Base-by-base conservation (phyloP, 1,140 invertebrate genomes). In the Nixonia krombeini region DNA sequence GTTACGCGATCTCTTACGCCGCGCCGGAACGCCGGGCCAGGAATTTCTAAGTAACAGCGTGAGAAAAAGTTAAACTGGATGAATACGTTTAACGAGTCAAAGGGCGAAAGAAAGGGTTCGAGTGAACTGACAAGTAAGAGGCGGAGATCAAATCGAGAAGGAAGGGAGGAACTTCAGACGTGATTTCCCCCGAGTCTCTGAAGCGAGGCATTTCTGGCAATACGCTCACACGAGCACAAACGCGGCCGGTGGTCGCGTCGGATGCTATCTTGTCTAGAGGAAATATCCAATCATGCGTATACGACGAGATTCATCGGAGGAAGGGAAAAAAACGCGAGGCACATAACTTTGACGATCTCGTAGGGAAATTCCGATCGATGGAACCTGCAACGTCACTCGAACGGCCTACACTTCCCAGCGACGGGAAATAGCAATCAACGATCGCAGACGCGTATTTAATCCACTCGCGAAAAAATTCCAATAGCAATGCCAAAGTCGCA, bases 181-280 rank as follows among this genome's bases (percentile, higher is more conserved):
- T 72, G 67, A 74, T 74, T 74, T 74, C 73, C 73, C 70, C 47
- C 42, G 73, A 72, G 73, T 72, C 63, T 58, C 47, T 59, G 65
- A 62, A 70, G 63, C 59, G 55, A 70, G 62, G 55, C 58, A 59
- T 66, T 73, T 68, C 68, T 66, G 65, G 68, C 62, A 66, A 70
- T 68, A 69, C 61, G 51, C 62, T 59, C 61, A 63, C 56, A 64
- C 58, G 49, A 56, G 55, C 65, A 49, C 66, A 59, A 69, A 69
- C 61, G 64, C 40, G 56, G 44, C 51, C 51, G 67, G 56, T 70
- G 49, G 63, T 70, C 63, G 58, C 67, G 63, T 70, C 65, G 68
- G 45, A 67, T 64, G 64, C 61, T 72, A 65, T 74, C 64, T 70
- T 63, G 63, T 63, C 57, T 59, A 59, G 45, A 72, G 50, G 56